Conservation (phyloP, 2,888 invertebrate species). For the Pollenia angustigena region DNA sequence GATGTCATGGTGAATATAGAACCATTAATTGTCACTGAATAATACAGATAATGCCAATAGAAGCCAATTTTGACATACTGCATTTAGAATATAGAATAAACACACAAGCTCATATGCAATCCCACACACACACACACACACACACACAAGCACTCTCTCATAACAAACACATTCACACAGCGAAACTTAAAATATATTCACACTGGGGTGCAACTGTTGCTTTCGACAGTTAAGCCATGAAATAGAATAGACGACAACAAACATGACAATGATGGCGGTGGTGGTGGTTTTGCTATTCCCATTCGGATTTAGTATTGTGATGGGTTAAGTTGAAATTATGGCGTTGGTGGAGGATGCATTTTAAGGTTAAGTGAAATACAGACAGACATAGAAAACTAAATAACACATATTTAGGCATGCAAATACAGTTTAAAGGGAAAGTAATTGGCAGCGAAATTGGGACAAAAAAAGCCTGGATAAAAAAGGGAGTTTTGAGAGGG, state of each 20-base stretch:
- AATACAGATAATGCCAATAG: conserved; percentile 68
- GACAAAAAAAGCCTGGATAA: neutral
- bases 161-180: neutral
- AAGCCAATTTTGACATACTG: conserved; percentile 71
- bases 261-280: conserved; percentile 50
- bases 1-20: conserved; percentile 43
- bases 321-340: neutral
- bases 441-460: conserved; percentile 20
- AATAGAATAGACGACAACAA: conserved; percentile 56
- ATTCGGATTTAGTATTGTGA: conserved; percentile 17
- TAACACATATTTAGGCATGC: neutral
- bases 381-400: conserved; percentile 4
- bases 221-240: conserved; percentile 49
- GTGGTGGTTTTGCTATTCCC: neutral
- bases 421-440: conserved; percentile 3
- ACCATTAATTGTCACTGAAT: conserved; percentile 69
- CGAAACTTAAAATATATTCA: conserved; percentile 23
- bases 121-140: neutral
- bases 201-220: conserved; percentile 66
- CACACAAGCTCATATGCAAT: conserved; percentile 26
- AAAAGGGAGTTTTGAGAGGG: neutral
- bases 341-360: conserved; percentile 10
- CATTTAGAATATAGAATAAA: conserved; percentile 43
- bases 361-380: conserved; percentile 43
- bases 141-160: neutral